Conservation (phyloP, 2,113 vertebrate species). For the Apteryx mantelli region DNA sequence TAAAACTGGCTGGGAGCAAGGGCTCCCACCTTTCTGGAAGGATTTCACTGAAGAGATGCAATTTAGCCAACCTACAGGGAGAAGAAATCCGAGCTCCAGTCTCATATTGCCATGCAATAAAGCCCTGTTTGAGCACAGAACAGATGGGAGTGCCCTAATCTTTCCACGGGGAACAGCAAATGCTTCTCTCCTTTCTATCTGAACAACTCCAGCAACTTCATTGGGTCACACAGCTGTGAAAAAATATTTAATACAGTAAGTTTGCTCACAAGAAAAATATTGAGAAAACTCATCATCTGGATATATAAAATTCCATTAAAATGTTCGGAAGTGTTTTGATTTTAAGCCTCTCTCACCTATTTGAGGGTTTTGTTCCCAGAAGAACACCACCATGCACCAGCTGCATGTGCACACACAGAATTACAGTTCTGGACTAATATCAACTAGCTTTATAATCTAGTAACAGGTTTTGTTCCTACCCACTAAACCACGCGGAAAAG, state of each 20-base stretch:
- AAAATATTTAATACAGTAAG: fast-evolving
- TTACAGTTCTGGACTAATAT: background rate
- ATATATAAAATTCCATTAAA: fast-evolving
- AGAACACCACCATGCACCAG: background rate
- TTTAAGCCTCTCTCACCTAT: background rate
- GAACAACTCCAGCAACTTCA: background rate
- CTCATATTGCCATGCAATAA: fast-evolving
- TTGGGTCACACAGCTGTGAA: background rate
- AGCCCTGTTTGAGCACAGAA: background rate
- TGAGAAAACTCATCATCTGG: background rate
- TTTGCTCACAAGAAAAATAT: background rate
- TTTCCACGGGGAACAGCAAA: background rate
- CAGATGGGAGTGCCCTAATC: background rate
- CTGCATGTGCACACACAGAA: background rate
- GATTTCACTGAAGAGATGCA: fast-evolving
- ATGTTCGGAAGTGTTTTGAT: background rate
- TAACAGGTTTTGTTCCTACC: background rate
- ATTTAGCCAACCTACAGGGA: background rate
- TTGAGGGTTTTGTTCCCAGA: background rate
- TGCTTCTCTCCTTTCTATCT: background rate
- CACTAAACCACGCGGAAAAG: background rate
- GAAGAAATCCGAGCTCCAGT: background rate
- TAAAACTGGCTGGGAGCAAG: background rate
- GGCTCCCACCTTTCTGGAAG: background rate
- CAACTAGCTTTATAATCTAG: background rate